A percentile compares a stretch with the other conserved stretches of the same genome.
These are phyloP conservation scores for Agonopterix arenella DNA, from an alignment of 2,888 invertebrate species.

Conservation along the genomic window DNA sequence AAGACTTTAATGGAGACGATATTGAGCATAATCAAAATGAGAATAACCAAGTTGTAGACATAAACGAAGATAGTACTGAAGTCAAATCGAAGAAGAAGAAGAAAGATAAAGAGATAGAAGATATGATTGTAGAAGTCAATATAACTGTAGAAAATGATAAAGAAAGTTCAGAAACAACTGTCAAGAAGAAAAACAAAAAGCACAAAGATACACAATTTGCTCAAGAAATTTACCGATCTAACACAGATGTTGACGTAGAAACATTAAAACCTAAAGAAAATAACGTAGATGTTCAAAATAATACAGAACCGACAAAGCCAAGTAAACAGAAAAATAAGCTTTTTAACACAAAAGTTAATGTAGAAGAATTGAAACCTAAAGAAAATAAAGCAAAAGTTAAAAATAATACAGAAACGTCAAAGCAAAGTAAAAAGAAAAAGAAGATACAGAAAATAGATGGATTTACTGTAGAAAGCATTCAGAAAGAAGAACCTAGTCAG, in stretches of 20 bases:
- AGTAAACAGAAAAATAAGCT: neutral
- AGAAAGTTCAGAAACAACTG: neutral
- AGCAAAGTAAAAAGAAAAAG: conserved; percentile 23
- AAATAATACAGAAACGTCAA: neutral
- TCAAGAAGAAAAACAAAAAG: neutral
- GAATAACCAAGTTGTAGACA: neutral
- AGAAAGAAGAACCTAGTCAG: conserved; percentile 32
- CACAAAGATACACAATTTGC: neutral
- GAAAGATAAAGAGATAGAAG: conserved; percentile 1
- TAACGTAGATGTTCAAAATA: neutral
- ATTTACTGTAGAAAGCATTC: conserved; percentile 34
- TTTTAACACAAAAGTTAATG: neutral
- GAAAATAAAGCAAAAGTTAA: neutral
- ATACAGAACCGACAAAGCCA: neutral
- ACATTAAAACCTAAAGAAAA: neutral
- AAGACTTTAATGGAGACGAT: conserved; percentile 6
- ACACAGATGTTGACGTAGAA: neutral
- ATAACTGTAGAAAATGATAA: conserved; percentile 2
- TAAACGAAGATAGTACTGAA: neutral
- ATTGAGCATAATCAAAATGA: conserved; percentile 13
- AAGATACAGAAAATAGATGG: conserved; percentile 28
- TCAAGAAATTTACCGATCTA: neutral
- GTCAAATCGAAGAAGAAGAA: conserved; percentile 3
- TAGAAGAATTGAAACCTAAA: neutral
- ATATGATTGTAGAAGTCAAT: conserved; percentile 2